Percentiles rank a stretch among this genome's conserved stretches.
phyloP scores from a whole-genome alignment of 1,140 invertebrate species.

The Ceratina japonica region DNA sequence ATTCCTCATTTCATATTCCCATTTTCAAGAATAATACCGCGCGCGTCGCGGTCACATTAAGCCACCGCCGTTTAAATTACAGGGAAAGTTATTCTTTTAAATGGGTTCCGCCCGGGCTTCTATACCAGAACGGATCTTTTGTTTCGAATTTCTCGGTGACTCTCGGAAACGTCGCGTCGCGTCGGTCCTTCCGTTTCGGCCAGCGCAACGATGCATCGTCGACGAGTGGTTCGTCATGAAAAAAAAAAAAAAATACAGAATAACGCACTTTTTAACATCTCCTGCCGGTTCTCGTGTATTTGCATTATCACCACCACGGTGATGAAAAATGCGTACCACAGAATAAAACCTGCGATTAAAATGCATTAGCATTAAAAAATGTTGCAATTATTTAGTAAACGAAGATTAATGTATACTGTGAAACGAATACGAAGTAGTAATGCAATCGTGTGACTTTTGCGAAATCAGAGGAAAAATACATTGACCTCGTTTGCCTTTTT shows the following conservation, averaged over 20 bases:
- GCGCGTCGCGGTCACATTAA: neutral
- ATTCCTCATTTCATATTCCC: neutral
- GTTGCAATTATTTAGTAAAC: neutral
- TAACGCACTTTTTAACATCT: conserved; percentile 63
- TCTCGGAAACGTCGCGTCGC: neutral
- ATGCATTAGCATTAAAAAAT: conserved; percentile 53
- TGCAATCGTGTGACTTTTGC: no score
- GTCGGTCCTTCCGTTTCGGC: neutral
- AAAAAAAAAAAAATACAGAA: no score
- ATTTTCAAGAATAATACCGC: conserved; percentile 9
- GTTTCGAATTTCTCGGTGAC: neutral
- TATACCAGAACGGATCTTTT: neutral
- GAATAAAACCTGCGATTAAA: conserved; percentile 78
- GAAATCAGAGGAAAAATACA: no score
- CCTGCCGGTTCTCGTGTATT: conserved; percentile 67
- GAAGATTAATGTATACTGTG: no score
- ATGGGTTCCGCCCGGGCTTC: neutral
- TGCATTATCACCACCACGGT: conserved; percentile 81
- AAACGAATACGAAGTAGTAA: no score
- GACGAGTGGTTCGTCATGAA: neutral
- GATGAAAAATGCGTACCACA: conserved; percentile 83
- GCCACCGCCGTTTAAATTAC: neutral
- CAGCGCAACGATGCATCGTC: neutral
- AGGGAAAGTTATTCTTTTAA: conserved; percentile 27
- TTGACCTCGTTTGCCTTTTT: no score